Percentiles rank a stretch among this genome's conserved stretches.
phyloP scores from a whole-genome alignment of 2,113 vertebrate genomes.

The Muntiacus muntjak region DNA sequence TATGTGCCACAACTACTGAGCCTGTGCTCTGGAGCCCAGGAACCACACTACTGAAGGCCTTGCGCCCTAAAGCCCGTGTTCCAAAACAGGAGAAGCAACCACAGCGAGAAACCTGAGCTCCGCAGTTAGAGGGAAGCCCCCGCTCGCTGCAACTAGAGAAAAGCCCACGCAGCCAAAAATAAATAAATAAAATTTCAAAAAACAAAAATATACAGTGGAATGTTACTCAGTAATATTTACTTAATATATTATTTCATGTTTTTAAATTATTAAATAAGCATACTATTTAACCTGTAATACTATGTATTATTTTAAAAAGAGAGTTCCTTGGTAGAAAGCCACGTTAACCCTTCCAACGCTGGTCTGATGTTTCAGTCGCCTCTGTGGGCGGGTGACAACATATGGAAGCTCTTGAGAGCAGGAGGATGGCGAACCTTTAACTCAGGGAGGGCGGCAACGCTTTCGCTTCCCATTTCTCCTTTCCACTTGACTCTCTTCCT shows the following conservation, averaged over 20 bases:
- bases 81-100: background rate
- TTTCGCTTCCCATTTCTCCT: background rate
- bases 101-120: background rate
- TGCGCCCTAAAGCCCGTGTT: background rate
- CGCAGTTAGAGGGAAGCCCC: background rate
- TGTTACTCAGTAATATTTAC: background rate
- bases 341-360: background rate
- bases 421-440: background rate
- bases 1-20: rapidly evolving
- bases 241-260: background rate
- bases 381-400: background rate
- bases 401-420: background rate
- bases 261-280: background rate
- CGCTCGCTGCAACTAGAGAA: rapidly evolving
- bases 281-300: background rate
- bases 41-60: background rate
- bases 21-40: background rate
- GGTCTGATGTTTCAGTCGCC: background rate
- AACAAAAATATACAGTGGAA: background rate
- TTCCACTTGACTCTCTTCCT: background rate
- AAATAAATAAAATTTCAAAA: background rate
- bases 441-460: background rate
- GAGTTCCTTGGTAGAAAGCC: background rate
- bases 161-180: background rate
- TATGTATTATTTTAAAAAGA: background rate